Evolutionary conservation across 2,113 vertebrate genomes (phyloP).

Genomic region (Mirza zaza): DNA sequence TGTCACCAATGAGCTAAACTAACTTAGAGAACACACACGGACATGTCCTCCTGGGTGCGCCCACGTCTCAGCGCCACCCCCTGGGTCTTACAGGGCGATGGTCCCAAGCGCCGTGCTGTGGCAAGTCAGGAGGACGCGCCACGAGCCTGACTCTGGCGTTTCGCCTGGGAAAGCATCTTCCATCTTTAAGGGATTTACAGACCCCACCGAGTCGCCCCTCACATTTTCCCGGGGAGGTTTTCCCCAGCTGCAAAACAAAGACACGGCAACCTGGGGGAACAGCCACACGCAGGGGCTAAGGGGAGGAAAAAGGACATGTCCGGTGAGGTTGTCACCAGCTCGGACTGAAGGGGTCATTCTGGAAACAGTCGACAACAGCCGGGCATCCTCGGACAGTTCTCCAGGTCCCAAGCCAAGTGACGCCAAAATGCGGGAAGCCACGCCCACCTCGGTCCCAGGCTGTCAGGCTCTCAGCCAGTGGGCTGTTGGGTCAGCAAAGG

Average conservation of each 20-base stretch:
- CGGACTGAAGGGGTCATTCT: not conserved
- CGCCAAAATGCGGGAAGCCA: not conserved
- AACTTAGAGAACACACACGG: conserved; percentile 73
- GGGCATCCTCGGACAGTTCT: not conserved
- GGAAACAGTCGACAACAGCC: rapidly evolving
- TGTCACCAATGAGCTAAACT: conserved; percentile 81
- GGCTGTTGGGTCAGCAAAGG: rapidly evolving
- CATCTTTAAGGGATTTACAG: not conserved
- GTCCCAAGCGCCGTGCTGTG: rapidly evolving
- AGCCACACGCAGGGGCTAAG: rapidly evolving
- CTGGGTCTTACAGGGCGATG: rapidly evolving
- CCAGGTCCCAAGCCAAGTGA: not conserved
- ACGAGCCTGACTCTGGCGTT: no score
- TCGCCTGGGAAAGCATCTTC: rapidly evolving
- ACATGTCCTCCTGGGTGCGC: conserved; percentile 45
- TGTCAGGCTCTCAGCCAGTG: rapidly evolving
- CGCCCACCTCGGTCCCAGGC: rapidly evolving
- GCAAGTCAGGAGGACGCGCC: rapidly evolving
- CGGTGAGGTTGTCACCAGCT: not conserved
- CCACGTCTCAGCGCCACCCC: not conserved
- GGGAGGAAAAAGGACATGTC: rapidly evolving
- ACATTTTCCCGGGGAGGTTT: rapidly evolving
- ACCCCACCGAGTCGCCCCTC: no score
- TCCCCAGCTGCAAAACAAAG: not conserved
- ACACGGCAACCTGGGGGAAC: not conserved